Evolutionary conservation across 1,140 invertebrate genomes (phyloP).

Genomic region (Caenorhabditis latens): DNA sequence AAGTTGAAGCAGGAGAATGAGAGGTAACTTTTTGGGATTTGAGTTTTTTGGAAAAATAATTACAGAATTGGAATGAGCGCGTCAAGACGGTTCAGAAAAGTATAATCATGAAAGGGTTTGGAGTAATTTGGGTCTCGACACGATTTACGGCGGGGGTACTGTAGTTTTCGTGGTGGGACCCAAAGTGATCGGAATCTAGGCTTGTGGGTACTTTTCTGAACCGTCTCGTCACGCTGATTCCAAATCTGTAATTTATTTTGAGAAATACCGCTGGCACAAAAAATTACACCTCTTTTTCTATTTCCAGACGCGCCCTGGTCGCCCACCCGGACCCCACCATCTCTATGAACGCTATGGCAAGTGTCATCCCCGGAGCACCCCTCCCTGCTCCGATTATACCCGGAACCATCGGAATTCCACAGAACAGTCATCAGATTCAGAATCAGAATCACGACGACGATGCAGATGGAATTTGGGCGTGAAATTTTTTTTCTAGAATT

Average conservation of each 20-base stretch:
- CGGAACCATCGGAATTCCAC: conserved; percentile 23
- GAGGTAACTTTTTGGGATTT: conserved; percentile 77
- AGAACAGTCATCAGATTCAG: neutral
- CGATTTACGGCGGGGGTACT: conserved; percentile 77
- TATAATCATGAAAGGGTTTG: neutral
- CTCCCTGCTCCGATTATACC: conserved; percentile 32
- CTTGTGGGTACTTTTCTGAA: neutral
- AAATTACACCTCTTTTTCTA: neutral
- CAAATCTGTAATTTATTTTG: neutral
- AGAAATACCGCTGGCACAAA: neutral
- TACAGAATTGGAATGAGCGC: neutral
- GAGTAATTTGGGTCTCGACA: conserved; percentile 80
- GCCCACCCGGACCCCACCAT: conserved; percentile 31
- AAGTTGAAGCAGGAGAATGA: conserved; percentile 81
- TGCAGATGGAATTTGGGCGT: conserved; percentile 68
- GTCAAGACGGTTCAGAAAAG: neutral
- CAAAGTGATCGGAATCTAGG: neutral
- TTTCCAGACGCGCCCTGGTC: conserved; percentile 57
- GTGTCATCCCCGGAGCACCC: conserved; percentile 40
- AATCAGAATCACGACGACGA: conserved; percentile 60
- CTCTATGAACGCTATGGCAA: conserved; percentile 56
- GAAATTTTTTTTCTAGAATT: conserved; percentile 28
- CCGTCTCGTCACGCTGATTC: neutral
- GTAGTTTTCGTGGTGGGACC: neutral
- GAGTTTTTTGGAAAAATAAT: neutral